phyloP scores from a whole-genome alignment of 2,797 vertebrate genomes.

The Gymnopithys bicolor region DNA sequence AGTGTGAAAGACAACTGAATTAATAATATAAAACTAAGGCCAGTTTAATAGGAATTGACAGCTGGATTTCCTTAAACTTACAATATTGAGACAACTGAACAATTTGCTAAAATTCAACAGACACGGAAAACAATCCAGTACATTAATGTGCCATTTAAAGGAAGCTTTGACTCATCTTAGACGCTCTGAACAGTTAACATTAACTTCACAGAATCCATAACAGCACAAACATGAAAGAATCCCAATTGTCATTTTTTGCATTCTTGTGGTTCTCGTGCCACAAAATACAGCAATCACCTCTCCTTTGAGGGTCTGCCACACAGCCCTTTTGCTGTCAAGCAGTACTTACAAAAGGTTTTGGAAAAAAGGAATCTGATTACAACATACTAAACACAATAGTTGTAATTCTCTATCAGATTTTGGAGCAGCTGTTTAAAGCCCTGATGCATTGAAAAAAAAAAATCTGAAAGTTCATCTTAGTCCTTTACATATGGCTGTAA shows the following conservation, averaged over 20 bases:
- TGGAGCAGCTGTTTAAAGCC: background rate
- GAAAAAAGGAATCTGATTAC: background rate
- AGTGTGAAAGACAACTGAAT: conserved; percentile 74
- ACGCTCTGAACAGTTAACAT: background rate
- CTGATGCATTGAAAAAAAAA: background rate
- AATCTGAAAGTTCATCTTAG: background rate
- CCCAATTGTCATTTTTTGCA: background rate
- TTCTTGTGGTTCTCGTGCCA: conserved; percentile 7
- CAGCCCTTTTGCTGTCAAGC: background rate
- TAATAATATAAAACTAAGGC: conserved; percentile 59
- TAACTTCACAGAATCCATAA: background rate
- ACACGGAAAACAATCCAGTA: conserved; percentile 53
- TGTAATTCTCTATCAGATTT: background rate
- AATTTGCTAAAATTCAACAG: conserved; percentile 74
- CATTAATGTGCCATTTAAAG: conserved; percentile 36
- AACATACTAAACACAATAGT: background rate
- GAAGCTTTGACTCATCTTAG: conserved; percentile 25
- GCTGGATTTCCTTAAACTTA: conserved; percentile 71
- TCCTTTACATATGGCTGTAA: background rate
- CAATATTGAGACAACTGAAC: conserved; percentile 58
- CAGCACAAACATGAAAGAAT: conserved; percentile 5
- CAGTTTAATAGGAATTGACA: conserved; percentile 59
- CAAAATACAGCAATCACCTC: conserved; percentile 19
- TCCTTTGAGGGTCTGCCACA: background rate
- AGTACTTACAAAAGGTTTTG: background rate